Evolutionary conservation across 2,888 invertebrate species (phyloP), one percentile per base, ranked within the genome.

Genomic region (Chrysodeixis includens): DNA sequence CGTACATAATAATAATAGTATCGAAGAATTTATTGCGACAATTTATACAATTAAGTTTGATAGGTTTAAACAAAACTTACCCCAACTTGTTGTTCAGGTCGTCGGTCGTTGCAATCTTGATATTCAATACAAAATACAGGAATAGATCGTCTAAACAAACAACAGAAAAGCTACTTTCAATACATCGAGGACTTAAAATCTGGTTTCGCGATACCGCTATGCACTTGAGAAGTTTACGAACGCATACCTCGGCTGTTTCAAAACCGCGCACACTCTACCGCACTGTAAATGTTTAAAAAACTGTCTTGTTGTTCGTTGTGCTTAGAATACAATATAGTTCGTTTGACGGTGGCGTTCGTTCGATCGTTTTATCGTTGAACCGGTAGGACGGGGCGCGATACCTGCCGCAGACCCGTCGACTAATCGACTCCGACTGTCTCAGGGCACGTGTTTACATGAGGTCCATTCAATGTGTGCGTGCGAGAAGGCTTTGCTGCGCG

Each of bases 301-400:
- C 67, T 70, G 65, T 78, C 66, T 73, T 71, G 71, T 69, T 75
- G 70, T 67, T 77, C 64, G 71, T 79, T 76, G 69, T 70, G 67
- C 76, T 80, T 77, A 81, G 65, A 78, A 84, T 82, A 84, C 68
- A 83, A 82, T 83, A 82, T 75, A 83, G 84, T 90, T 90, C 90
- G 90, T 89, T 77, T 87, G 83, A 73, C 69, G 77, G 66, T 79
- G 80, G 83, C 82, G 91, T 94, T 94, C 94, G 94, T 94, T 94
- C 94, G 94, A 91, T 94, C 94, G 93, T 93, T 89, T 90, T 86
- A 88, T 93, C 90, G 90, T 90, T 88, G 78, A 85, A 90, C 93
- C 90, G 92, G 92, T 90, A 87, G 81, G 86, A 83, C 90, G 77
- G 85, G 89, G 81, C 88, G 83, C 85, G 83, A 80, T 92, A 92